Base-by-base conservation (phyloP, 2,888 invertebrate species). In the Xestia c-nigrum region DNA sequence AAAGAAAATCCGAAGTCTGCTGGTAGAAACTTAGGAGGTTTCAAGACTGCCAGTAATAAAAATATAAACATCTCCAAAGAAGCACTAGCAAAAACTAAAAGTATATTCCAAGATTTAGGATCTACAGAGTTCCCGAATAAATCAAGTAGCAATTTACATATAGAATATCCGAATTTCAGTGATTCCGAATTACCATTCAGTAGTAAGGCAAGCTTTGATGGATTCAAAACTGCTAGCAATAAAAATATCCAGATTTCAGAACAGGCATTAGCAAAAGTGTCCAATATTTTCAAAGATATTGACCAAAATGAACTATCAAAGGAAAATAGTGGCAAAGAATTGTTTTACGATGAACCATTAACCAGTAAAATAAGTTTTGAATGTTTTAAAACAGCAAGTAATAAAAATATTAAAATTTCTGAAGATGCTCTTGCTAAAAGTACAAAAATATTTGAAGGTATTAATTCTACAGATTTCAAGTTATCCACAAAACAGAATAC, bases 11-110 rank as follows among this genome's bases (percentile, higher is more conserved):
- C 40, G 0, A 57, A 47, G 3, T 12, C n/a, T 9, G 52, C 0
- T 66, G 59, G 50, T n/a, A 40, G 12, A 5, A 70, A 64, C 3
- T 74, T 81, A 43, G 24, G 3, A 68, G 83, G 76, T 38, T 82
- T 82, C 12, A 83, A 66, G 4, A 94, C 95, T 5, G 96, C 95
- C 16, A 93, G 89, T 84, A 95, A 96, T 65, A 95, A 94, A 86
- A 78, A 86, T 14, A 92, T 96, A 43, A 74, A 83, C 24, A 90
- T 96, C 78, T 94, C 94, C 0, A 89, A 92, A 55, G 76, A 88
- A 71, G 91, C 93, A 4, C 24, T 92, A 14, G 43, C 43, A 4
- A 93, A 87, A 84, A 90, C 91, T 21, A 92, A 89, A 85, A 88
- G 88, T 19, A 75, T 94, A 55, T 92, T 94, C 80, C 84, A 90